phyloP scores from a whole-genome alignment of 2,113 vertebrate genomes.

The Aegypius monachus region DNA sequence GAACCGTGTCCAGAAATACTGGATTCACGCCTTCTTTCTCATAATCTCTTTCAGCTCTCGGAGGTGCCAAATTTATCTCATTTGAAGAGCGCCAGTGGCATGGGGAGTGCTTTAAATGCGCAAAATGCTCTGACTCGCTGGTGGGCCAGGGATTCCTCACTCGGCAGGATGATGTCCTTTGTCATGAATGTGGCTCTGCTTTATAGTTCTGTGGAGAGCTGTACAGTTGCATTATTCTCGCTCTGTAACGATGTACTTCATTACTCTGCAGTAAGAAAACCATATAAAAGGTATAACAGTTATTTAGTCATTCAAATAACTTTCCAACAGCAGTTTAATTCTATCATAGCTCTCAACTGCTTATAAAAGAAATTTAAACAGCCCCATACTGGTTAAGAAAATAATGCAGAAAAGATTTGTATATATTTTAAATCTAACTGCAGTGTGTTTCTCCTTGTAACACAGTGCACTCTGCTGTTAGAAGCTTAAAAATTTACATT shows the following conservation, averaged over 20 bases:
- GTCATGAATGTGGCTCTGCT: constrained; percentile 83
- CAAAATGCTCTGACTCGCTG: constrained; percentile 49
- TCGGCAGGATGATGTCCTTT: constrained; percentile 80
- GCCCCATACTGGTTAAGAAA: background rate
- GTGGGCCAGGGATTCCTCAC: constrained; percentile 82
- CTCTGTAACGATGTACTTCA: background rate
- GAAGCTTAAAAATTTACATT: background rate
- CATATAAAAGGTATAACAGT: background rate
- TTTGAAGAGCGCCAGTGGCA: constrained; percentile 81
- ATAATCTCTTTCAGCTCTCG: constrained; percentile 68
- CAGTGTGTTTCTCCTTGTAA: constrained; percentile 37
- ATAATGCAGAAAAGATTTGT: background rate
- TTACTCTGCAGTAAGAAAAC: background rate
- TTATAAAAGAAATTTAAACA: background rate
- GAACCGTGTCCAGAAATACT: background rate
- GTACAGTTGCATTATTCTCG: background rate
- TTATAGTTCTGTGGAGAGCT: constrained; percentile 60
- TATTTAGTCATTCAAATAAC: background rate
- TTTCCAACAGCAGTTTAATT: background rate
- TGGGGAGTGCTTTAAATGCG: constrained; percentile 73
- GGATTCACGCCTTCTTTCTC: background rate
- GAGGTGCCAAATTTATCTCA: constrained; percentile 73
- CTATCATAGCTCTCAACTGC: background rate
- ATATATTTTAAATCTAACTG: background rate
- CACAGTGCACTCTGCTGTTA: constrained; percentile 72